These are phyloP conservation scores for Aproaerema taeniolella DNA, from an alignment of 2,888 invertebrate species.

Conservation along the genomic window DNA sequence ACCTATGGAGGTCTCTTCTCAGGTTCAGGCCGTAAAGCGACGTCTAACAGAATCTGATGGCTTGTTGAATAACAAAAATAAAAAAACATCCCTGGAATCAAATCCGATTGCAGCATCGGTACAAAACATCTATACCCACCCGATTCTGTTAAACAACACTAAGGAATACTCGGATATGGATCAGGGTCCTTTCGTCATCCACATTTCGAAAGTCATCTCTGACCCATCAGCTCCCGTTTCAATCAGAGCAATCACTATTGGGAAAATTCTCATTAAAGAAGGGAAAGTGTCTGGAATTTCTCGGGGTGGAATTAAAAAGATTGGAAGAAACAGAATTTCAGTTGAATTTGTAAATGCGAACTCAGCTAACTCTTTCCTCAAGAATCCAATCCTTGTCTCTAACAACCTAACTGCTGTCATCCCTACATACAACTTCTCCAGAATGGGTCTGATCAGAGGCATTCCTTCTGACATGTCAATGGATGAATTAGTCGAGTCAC, in stretches of 20 bases:
- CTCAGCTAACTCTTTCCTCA: background rate
- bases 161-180: background rate
- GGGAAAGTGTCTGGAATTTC: background rate
- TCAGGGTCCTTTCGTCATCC: background rate
- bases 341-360: background rate
- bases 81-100: too few species aligned
- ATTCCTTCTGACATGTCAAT: background rate
- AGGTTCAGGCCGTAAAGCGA: too few species aligned
- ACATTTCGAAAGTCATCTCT: background rate
- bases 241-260: background rate
- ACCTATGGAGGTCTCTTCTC: too few species aligned
- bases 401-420: background rate
- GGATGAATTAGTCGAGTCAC: conserved; percentile 8
- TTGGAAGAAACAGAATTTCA: background rate
- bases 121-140: background rate
- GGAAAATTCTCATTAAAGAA: background rate
- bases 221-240: background rate
- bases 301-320: background rate
- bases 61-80: too few species aligned
- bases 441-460: background rate
- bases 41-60: too few species aligned
- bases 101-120: too few species aligned
- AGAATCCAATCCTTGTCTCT: background rate
- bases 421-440: background rate
- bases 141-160: background rate